A percentile compares a stretch with the other conserved stretches of the same genome.
Evolutionary conservation across 2,888 invertebrate genomes (phyloP).

Genomic region (Chorisops tibialis): DNA sequence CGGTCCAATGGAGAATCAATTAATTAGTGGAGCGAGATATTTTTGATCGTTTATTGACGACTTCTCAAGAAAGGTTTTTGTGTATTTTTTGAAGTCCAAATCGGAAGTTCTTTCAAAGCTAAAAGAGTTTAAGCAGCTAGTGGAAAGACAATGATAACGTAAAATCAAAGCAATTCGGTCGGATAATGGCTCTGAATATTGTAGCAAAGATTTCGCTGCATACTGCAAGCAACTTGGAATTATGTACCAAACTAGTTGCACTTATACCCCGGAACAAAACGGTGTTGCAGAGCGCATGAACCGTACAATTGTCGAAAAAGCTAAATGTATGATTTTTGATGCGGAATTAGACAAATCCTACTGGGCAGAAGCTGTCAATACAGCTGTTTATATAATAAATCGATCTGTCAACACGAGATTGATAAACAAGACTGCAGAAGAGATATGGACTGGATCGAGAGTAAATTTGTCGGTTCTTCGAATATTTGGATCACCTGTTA

Average conservation of each 20-base stretch:
- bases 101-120: too few relatives aligned
- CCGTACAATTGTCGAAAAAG: not conserved
- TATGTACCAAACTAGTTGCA: not conserved
- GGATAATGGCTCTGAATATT: not conserved
- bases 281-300: not conserved
- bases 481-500: not conserved
- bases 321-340: not conserved
- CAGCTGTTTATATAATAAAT: not conserved
- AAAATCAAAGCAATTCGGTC: not conserved
- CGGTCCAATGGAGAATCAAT: too few relatives aligned
- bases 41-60: constrained; percentile 36
- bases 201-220: too few relatives aligned
- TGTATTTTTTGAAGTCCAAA: too few relatives aligned
- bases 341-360: not conserved
- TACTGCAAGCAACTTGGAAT: too few relatives aligned
- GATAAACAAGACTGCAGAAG: not conserved
- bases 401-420: not conserved
- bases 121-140: too few relatives aligned
- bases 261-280: not conserved
- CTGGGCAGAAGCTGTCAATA: not conserved
- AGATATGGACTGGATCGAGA: not conserved
- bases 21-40: constrained; percentile 27
- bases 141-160: constrained; percentile 13
- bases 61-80: too few relatives aligned
- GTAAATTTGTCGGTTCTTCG: not conserved